Percentiles rank a stretch among this genome's conserved stretches.
Conservation (phyloP, 2,797 vertebrate species). For the Pseudocheirus occidentalis region DNA sequence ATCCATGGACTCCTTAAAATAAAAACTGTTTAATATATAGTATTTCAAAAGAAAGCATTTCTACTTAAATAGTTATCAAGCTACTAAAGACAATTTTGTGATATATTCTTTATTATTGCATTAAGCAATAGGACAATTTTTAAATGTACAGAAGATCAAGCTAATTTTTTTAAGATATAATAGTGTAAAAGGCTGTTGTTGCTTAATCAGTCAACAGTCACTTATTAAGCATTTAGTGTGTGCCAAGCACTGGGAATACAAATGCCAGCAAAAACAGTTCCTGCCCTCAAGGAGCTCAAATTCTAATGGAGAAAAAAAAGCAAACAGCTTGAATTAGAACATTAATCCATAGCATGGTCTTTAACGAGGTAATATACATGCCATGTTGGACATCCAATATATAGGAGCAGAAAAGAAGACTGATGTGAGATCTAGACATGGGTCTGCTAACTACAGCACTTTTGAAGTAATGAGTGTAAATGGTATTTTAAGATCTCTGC, state of each 20-base stretch:
- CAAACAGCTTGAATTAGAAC: background rate
- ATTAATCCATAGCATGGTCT: background rate
- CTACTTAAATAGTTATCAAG: background rate
- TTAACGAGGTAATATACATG: background rate
- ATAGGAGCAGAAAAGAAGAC: background rate
- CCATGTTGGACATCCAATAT: background rate
- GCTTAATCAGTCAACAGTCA: background rate
- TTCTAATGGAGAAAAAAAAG: background rate
- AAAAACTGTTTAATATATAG: background rate
- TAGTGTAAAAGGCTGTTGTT: background rate
- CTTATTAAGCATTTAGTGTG: background rate
- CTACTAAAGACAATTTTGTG: background rate
- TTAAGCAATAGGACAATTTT: background rate
- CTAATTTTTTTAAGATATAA: background rate
- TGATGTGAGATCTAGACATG: background rate
- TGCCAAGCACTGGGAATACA: background rate
- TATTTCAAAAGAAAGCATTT: background rate
- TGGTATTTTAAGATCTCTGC: background rate
- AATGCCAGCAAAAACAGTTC: background rate
- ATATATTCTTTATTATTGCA: background rate
- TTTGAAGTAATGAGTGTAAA: background rate
- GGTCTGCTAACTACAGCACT: background rate
- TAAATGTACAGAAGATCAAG: background rate
- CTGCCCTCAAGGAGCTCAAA: background rate
- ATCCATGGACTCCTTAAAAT: background rate